Conservation (phyloP, 92 coral and sea anemone genomes). For the Galaxea fascicularis region DNA sequence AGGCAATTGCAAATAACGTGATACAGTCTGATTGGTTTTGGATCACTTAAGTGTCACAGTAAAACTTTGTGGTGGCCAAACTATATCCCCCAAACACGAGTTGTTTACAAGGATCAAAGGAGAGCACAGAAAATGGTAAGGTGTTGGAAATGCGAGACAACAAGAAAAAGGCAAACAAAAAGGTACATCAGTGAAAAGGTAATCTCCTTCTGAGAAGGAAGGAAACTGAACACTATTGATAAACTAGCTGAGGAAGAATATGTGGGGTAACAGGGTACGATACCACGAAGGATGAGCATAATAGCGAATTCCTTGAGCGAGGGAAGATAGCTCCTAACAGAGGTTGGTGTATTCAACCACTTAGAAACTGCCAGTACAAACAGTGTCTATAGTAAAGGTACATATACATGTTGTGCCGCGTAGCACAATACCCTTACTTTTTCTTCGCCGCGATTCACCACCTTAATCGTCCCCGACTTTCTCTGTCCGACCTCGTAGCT, state of each 20-base stretch:
- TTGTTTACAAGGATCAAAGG: conserved; percentile 11
- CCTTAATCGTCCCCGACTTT: no score
- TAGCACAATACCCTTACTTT: no score
- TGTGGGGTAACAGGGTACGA: conserved; percentile 32
- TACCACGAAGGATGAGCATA: conserved; percentile 23
- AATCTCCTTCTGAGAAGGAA: background rate
- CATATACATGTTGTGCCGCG: no score
- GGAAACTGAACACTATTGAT: background rate
- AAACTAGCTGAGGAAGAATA: background rate
- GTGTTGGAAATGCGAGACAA: conserved; percentile 35
- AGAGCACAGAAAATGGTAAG: conserved; percentile 11
- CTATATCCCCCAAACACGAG: conserved; percentile 33
- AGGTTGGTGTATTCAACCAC: conserved; percentile 39
- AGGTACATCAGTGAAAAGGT: conserved; percentile 34
- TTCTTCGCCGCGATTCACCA: no score
- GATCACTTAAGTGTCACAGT: conserved; percentile 16
- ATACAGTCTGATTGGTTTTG: conserved; percentile 34
- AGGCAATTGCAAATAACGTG: conserved; percentile 27
- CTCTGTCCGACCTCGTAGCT: no score
- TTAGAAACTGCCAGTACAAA: conserved; percentile 32
- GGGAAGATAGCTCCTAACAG: conserved; percentile 22
- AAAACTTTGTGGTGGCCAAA: background rate
- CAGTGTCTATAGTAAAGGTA: no score
- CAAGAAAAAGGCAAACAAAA: conserved; percentile 42
- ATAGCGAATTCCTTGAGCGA: conserved; percentile 8